Percentiles rank a stretch among this genome's conserved stretches.
Evolutionary conservation across 2,888 invertebrate genomes (phyloP).

Genomic region (Agriotes lineatus): DNA sequence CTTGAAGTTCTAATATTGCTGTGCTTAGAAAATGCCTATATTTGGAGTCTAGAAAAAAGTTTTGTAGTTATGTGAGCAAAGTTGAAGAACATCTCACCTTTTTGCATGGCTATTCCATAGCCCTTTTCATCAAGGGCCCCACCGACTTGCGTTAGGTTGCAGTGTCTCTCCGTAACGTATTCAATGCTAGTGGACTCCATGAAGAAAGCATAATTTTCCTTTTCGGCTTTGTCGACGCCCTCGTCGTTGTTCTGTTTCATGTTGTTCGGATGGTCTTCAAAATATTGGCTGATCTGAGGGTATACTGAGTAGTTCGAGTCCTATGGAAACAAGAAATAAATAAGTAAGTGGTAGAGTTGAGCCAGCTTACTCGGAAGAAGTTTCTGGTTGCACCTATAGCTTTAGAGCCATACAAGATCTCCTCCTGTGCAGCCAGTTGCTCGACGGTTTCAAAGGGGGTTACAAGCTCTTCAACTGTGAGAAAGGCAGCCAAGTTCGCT

Average conservation of each 20-base stretch:
- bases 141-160: conserved; percentile 79
- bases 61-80: neutral
- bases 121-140: conserved; percentile 79
- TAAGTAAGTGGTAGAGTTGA: too few relatives aligned
- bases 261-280: conserved; percentile 55
- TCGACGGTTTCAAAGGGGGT: conserved; percentile 83
- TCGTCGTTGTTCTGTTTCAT: conserved; percentile 61
- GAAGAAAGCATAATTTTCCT: conserved; percentile 58
- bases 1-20: conserved; percentile 81
- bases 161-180: conserved; percentile 82
- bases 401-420: conserved; percentile 91
- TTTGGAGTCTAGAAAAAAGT: conserved; percentile 67
- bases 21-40: conserved; percentile 78
- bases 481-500: conserved; percentile 91
- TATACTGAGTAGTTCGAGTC: conserved; percentile 41
- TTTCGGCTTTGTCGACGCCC: conserved; percentile 55
- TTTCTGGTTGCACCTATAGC: conserved; percentile 86
- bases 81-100: conserved; percentile 48
- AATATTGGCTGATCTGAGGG: conserved; percentile 54
- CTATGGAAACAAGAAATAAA: neutral
- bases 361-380: conserved; percentile 73
- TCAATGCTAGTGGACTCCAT: conserved; percentile 79
- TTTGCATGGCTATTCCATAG: conserved; percentile 58
- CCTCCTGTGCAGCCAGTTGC: conserved; percentile 79
- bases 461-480: conserved; percentile 83